A percentile compares a stretch with the other conserved stretches of the same genome.
Conservation (phyloP, 2,113 vertebrate species). For the Romanogobio albipinnatus region DNA sequence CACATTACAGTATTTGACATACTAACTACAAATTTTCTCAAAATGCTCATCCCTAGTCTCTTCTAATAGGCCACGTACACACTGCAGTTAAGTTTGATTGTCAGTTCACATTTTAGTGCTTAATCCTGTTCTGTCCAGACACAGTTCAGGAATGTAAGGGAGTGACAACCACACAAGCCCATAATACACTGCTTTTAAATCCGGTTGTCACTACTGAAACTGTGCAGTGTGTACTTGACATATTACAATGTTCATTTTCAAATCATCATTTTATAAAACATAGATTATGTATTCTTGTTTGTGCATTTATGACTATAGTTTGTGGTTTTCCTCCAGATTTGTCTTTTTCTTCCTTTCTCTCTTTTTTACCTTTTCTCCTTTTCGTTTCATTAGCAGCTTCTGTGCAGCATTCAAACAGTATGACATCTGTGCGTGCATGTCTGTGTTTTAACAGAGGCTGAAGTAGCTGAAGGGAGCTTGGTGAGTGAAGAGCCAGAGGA, state of each 20-base stretch:
- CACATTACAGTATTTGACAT: no score
- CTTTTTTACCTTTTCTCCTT: background rate
- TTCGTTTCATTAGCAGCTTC: background rate
- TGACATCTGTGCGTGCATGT: background rate
- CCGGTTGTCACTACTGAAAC: no score
- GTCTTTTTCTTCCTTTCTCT: background rate
- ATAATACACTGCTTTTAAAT: no score
- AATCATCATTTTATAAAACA: background rate
- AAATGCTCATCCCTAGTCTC: no score
- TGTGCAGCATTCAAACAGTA: background rate
- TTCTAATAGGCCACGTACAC: no score
- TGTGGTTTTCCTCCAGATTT: background rate
- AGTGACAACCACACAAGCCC: no score
- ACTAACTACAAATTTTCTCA: no score
- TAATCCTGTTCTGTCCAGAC: no score
- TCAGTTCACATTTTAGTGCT: no score
- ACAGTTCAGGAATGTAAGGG: no score
- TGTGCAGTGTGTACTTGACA: no score
- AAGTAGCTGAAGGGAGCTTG: slow-evolving; percentile 41
- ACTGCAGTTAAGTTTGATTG: no score
- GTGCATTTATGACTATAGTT: background rate
- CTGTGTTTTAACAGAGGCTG: slow-evolving; percentile 51
- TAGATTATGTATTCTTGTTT: background rate
- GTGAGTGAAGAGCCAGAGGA: slow-evolving; percentile 66
- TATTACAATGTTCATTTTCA: background rate